phyloP scores from a whole-genome alignment of 2,797 vertebrate species.

The Centroberyx gerrardi region DNA sequence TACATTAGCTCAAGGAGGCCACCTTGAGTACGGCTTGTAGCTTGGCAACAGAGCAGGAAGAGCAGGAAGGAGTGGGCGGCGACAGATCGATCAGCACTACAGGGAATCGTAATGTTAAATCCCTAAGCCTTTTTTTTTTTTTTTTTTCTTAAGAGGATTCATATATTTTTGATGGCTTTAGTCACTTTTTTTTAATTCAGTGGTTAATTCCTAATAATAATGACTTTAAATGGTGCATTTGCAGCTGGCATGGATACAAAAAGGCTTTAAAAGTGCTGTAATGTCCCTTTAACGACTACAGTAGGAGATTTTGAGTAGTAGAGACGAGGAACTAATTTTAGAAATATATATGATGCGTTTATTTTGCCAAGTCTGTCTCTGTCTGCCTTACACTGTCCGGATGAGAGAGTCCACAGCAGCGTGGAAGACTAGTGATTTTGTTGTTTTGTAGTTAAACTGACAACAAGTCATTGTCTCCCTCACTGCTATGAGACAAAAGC shows the following conservation, averaged over 20 bases:
- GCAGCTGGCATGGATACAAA: background rate
- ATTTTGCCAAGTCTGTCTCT: background rate
- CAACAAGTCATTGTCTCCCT: slow-evolving; percentile 97
- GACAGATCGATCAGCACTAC: background rate
- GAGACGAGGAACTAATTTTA: background rate
- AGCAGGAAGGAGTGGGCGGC: background rate
- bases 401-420: slow-evolving; percentile 81
- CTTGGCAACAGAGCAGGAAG: slow-evolving; percentile 52
- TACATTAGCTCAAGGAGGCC: slow-evolving; percentile 71
- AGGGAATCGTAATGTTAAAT: slow-evolving; percentile 1
- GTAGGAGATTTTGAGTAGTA: background rate
- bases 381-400: background rate
- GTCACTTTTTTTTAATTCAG: background rate
- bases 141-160: background rate
- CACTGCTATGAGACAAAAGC: slow-evolving; percentile 80
- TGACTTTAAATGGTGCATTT: background rate
- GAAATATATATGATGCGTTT: background rate
- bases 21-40: slow-evolving; percentile 67
- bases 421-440: slow-evolving; percentile 99
- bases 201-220: background rate
- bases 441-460: slow-evolving; percentile 90
- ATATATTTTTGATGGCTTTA: background rate
- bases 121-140: background rate
- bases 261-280: too few species aligned
- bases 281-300: background rate